Conservation (phyloP, 2,113 vertebrate species). For the Heterochromis multidens region DNA sequence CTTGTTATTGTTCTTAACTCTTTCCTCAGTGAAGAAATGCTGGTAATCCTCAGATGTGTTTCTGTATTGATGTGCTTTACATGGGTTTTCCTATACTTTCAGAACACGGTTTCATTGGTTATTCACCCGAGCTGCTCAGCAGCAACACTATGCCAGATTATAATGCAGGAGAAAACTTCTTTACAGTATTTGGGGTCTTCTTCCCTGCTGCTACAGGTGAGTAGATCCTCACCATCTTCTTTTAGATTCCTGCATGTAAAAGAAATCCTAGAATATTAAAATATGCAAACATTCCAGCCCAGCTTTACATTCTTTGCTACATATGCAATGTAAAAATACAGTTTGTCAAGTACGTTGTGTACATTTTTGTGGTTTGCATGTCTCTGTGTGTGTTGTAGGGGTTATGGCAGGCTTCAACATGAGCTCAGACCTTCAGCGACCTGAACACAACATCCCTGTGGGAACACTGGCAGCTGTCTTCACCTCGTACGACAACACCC, state of each 20-base stretch:
- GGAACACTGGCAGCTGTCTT: constrained; percentile 92
- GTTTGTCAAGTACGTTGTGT: not conserved
- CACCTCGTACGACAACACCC: constrained; percentile 84
- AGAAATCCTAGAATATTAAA: not conserved
- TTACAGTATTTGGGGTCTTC: constrained; percentile 95
- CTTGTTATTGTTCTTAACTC: not conserved
- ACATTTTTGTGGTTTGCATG: constrained; percentile 34
- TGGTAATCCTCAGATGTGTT: not conserved
- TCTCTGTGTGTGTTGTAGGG: constrained; percentile 74
- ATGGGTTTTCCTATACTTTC: not conserved
- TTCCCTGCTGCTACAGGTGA: constrained; percentile 96
- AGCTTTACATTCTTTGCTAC: not conserved
- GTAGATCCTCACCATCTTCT: not conserved
- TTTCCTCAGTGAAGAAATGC: not conserved
- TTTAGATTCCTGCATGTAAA: not conserved
- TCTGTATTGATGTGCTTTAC: not conserved
- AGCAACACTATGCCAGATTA: constrained; percentile 89
- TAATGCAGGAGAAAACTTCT: constrained; percentile 89
- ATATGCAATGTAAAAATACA: not conserved
- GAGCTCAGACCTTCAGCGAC: constrained; percentile 92
- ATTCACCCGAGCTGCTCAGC: constrained; percentile 79
- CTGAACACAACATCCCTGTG: constrained; percentile 88
- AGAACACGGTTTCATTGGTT: constrained; percentile 92
- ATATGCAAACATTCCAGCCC: not conserved
- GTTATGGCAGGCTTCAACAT: constrained; percentile 99